phyloP scores from a whole-genome alignment of 2,797 vertebrate species.

The Acipenser oxyrinchus region DNA sequence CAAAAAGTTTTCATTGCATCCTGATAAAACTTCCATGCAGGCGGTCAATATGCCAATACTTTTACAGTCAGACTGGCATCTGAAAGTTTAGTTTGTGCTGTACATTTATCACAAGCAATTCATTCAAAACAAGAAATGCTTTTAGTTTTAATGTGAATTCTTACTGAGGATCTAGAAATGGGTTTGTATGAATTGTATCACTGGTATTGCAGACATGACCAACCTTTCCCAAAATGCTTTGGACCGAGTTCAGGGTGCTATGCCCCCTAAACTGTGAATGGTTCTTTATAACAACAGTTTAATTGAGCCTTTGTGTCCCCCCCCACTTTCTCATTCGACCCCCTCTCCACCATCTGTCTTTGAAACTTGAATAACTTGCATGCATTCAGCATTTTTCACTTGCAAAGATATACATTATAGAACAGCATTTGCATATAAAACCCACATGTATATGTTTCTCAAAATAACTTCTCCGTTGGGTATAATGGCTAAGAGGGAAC shows the following conservation, averaged over 20 bases:
- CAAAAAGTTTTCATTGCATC: no score
- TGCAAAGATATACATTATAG: no score
- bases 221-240: conserved; percentile 12
- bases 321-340: no score
- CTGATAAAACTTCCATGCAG: no score
- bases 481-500: no score
- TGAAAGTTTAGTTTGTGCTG: neutral
- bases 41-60: no score
- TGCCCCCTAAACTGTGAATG: conserved; percentile 19
- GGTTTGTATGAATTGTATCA: neutral
- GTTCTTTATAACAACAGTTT: conserved; percentile 30
- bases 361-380: no score
- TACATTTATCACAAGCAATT: neutral
- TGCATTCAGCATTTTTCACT: no score
- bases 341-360: no score
- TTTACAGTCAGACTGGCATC: neutral
- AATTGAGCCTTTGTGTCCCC: conserved; percentile 32
- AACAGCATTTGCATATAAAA: no score
- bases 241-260: conserved; percentile 26
- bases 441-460: no score
- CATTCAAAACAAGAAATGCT: conserved; percentile 6
- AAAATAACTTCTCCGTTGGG: no score
- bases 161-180: neutral
- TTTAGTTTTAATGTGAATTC: conserved; percentile 5
- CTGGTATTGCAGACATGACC: conserved; percentile 11